Evolutionary conservation across 2,113 vertebrate genomes (phyloP), one percentile per base, ranked within the genome.

Genomic region (Ceyx melanurus): DNA sequence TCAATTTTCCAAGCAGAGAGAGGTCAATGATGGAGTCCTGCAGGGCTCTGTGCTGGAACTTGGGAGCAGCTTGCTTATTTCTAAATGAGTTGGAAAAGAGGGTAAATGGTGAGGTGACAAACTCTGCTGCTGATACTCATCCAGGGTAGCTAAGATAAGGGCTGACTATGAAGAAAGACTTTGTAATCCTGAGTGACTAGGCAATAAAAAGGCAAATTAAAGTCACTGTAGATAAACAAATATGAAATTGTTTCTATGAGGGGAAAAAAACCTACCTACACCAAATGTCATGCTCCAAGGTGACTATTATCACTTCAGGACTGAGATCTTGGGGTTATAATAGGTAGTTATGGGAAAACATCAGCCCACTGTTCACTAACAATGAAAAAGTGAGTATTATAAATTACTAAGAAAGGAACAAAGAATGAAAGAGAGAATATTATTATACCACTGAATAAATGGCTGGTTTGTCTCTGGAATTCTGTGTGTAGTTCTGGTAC

Each of bases 1-100:
- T 93, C 92, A 81, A 43, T 94, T 95, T 95, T 90, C 82, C 90
- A 87, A 23, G 79, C 33, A 1, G 75, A 94, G 95, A 92, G 85
- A 95, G 95, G 95, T 96, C 94, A 96, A 0, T 80, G 90, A 73
- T 82, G 82, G 94, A 96, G 89, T 94, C 94, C 94, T 95, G 95
- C 95, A 93, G 95, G 93, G 94, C 91, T 96, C 92, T 94, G 90
- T 94, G 92, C 92, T 94, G 90, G 92, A 95, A 96, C 92, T 31
- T 92, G 91, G 94, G 94, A 95, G 71, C 66, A 79, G 84, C 85
- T 91, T 6, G 0, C 33, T 89, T 91, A 91, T 77, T 86, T 93
- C 74, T 91, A 94, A 95, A 95, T 90, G 94, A 94, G 72, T 85
- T 93, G 88, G 92, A 95, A 95, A 95, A 95, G 51, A 80, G 62